These are phyloP conservation scores for Drosophila littoralis DNA, from an alignment of 1,140 invertebrate genomes.

Conservation along the genomic window DNA sequence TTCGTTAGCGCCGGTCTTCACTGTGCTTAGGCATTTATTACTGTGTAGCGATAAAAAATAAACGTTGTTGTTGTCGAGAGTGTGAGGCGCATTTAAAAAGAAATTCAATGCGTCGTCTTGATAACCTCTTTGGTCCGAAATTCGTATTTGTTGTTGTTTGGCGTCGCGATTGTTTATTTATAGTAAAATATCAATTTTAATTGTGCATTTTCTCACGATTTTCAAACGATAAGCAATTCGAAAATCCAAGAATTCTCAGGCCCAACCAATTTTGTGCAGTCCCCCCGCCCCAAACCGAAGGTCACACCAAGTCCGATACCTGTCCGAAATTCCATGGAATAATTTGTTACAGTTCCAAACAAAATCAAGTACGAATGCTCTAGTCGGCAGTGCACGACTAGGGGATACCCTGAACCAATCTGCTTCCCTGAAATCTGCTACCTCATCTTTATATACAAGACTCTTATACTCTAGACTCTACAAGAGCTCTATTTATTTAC, in stretches of 20 bases:
- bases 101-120: conserved; percentile 62
- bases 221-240: conserved; percentile 41
- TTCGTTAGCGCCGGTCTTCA: conserved; percentile 5
- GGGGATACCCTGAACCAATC: too few relatives aligned
- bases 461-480: too few relatives aligned
- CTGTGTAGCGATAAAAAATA: conserved; percentile 36
- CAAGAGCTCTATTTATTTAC: too few relatives aligned
- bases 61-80: conserved; percentile 10
- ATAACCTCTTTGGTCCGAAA: conserved; percentile 64
- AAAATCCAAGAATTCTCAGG: conserved; percentile 17
- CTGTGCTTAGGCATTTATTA: conserved; percentile 37
- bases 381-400: too few relatives aligned
- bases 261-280: conserved; percentile 16
- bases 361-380: too few relatives aligned
- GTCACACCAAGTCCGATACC: conserved; percentile 20
- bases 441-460: too few relatives aligned
- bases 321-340: conserved; percentile 24
- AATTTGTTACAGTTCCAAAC: conserved; percentile 31
- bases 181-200: conserved; percentile 72
- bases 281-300: conserved; percentile 32
- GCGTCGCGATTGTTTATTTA: conserved; percentile 57
- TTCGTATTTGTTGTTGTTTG: conserved; percentile 54
- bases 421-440: too few relatives aligned
- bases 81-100: conserved; percentile 48
- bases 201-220: conserved; percentile 77